Evolutionary conservation across 2,113 vertebrate species (phyloP), one percentile per base, ranked within the genome.

Genomic region (Fulmarus glacialis): DNA sequence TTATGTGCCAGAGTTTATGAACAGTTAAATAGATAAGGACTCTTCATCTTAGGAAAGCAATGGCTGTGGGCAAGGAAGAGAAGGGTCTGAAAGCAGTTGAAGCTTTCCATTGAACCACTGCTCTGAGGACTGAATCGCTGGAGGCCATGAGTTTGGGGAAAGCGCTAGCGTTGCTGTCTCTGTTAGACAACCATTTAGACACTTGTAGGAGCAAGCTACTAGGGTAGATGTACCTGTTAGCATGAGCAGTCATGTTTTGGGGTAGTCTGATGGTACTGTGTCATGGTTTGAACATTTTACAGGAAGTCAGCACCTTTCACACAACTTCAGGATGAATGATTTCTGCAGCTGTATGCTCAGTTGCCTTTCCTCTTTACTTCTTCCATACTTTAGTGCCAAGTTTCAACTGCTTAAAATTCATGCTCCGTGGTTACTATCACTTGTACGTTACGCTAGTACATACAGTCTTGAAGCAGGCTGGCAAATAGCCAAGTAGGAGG

Each of bases 151-250:
- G 50, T 79, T 58, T 55, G 56, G 56, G n/a, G 38, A 67, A 80
- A 22, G 12, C 0, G 0, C 21, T 68, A 16, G 10, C 15, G 16
- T 14, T 67, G 30, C 50, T 52, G 5, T 74, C 27, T 79, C 45
- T 48, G 11, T 45, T 52, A 32, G 52, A 6, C 13, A 34, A 18
- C 19, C 5, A 3, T 40, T 62, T 77, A 21, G 45, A 59, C 27
- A 32, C 16, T 64, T 15, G 26, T n/a, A 42, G n/a, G 38, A 63
- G 53, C 13, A 68, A 45, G 15, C 22, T 70, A 2, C 26, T 27
- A 7, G 36, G 23, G 19, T 20, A 13, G 24, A 10, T 60, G 43
- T 53, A 8, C 36, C 45, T 53, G 8, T 66, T 62, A 43, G 12
- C 34, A 29, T 36, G 29, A 64, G 12, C 26, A 77, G 23, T 20